Base-by-base conservation (phyloP, 2,797 vertebrate species). In the Betta splendens region DNA sequence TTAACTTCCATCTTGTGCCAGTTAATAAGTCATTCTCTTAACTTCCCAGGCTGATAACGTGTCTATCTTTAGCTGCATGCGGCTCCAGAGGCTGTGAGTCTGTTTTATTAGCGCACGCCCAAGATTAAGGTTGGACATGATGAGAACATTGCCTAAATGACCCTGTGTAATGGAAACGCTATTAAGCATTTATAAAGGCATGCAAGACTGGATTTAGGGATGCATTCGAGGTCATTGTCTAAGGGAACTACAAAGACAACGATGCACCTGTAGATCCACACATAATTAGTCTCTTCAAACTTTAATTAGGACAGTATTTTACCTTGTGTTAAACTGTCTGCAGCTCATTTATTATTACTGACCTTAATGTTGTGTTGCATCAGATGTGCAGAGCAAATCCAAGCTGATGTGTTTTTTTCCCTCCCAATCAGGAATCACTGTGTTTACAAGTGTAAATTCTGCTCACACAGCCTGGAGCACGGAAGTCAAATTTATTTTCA, bases 31-130 rank as follows among this genome's bases (percentile, higher is more conserved):
- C 15, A 29, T 68, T 64, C 75, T 32, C 69, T 64, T 47, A 52
- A 61, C 53, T 74, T 78, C 64, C 54, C 82, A 87, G 72, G 76
- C 75, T 75, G 76, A 85, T 80, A 73, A 79, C 64, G 56, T 26
- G 62, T 37, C 64, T 73, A 70, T 83, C 60, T 81, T 83, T 79
- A 70, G 64, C 39, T 42, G 45, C 52, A 20, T 68, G 53, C 40
- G 55, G 35, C 61, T 77, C 62, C 49, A 62, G 81, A 82, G 73
- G 63, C 71, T 81, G 79, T 58, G 49, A 32, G 20, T 11, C 26
- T 44, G 38, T 56, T 77, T 77, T 58, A 65, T 73, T 28, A 37
- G 53, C 35, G 26, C 36, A 50, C 49, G 69, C 28, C 26, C 20
- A 50, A 63, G 25, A 64, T 49, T 17, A 4, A 11, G 26, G 16